These are phyloP conservation scores for Trissonchulus latispiculum DNA, from an alignment of 2,888 invertebrate genomes.

Conservation along the genomic window DNA sequence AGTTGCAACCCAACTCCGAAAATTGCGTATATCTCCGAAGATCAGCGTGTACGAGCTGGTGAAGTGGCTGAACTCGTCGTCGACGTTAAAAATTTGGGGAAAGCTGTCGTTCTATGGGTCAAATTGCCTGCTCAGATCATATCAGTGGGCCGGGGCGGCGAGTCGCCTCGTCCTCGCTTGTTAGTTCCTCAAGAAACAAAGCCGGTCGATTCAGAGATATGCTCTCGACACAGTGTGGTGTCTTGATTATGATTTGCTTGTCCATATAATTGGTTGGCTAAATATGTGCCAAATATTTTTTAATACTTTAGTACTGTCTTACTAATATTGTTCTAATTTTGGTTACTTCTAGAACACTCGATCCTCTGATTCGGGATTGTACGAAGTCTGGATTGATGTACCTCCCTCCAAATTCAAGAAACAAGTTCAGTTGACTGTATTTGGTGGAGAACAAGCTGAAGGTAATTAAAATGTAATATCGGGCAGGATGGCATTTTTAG, in stretches of 20 bases:
- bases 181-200: too few species aligned
- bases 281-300: too few species aligned
- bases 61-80: background rate
- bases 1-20: background rate
- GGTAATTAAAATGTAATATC: too few species aligned
- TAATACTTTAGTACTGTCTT: too few species aligned
- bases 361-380: background rate
- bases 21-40: background rate
- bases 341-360: too few species aligned
- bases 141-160: background rate
- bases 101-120: background rate
- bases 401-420: background rate
- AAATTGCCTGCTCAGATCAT: background rate
- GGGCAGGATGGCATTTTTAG: too few species aligned
- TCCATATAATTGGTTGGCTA: too few species aligned
- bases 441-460: background rate
- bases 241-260: too few species aligned
- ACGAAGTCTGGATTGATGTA: constrained; percentile 7
- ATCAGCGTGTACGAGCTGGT: background rate
- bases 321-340: too few species aligned
- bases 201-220: too few species aligned
- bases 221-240: too few species aligned
- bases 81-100: background rate
- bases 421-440: background rate
- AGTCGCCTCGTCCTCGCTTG: too few species aligned